Evolutionary conservation across 1,140 invertebrate species (phyloP), one percentile per base, ranked within the genome.

Genomic region (Drosophila busckii): DNA sequence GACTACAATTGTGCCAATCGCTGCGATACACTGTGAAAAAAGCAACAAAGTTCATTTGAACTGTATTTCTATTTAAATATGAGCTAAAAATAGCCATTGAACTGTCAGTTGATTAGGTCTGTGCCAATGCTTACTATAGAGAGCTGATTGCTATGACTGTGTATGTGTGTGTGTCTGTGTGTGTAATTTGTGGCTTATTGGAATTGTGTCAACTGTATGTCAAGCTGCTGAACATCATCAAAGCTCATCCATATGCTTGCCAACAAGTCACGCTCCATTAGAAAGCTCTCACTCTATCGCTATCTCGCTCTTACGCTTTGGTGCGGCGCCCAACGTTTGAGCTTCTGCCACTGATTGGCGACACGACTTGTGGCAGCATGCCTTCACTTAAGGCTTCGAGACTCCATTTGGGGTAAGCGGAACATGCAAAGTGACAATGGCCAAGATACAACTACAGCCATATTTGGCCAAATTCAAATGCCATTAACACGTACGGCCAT

Each of bases 391-490:
- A 25, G n/a, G 9, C 15, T 28, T 37, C 20, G 34, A 40, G 29
- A 25, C 35, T 29, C 41, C 60, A 56, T 26, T 31, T 38, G 54
- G 42, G 40, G 41, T 28, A 37, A 37, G 58, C 46, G 44, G 54
- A 66, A 75, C 73, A 80, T 80, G 73, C 73, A 80, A 80, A 80
- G 69, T 82, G 73, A 82, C 73, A 80, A 49, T 41, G 56, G 52
- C 66, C n/a, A n/a, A n/a, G n/a, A n/a, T n/a, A n/a, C n/a, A 61
- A 70, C 73, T 56, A n/a, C 60, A 55, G 75, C 82, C 82, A 76
- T 85, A 85, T 85, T 85, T 85, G 82, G 82, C 50, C 63, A 85
- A 85, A 85, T 82, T 76, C 82, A 82, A 85, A 85, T 85, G 70
- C 82, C 82, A 85, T 85, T 85, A 85, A 85, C 82, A 85, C 82